Conservation (phyloP, 2,797 vertebrate species). For the Neomorphus geoffroyi region DNA sequence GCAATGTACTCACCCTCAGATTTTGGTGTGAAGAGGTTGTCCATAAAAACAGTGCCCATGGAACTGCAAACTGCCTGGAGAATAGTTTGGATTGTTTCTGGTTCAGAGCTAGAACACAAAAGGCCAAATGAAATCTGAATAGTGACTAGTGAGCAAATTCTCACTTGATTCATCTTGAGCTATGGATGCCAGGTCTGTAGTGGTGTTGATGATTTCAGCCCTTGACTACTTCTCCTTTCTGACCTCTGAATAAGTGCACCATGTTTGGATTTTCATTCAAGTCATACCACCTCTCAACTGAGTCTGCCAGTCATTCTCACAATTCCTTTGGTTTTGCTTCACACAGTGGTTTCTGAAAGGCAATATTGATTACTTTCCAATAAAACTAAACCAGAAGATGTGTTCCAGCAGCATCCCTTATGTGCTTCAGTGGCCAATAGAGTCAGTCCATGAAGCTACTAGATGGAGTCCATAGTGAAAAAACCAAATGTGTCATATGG, state of each 20-base stretch:
- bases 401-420: neutral
- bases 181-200: neutral
- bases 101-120: neutral
- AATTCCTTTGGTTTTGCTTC: neutral
- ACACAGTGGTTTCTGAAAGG: neutral
- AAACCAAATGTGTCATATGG: fast-evolving
- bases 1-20: neutral
- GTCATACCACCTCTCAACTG: neutral
- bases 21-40: neutral
- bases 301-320: neutral
- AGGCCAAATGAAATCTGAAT: neutral
- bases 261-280: fast-evolving
- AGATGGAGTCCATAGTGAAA: neutral
- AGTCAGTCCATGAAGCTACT: neutral
- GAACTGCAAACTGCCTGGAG: neutral
- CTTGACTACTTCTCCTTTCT: neutral
- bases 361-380: neutral
- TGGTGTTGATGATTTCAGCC: neutral
- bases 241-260: neutral
- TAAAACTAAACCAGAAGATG: neutral
- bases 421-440: neutral
- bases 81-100: neutral
- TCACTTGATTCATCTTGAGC: neutral
- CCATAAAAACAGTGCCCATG: fast-evolving
- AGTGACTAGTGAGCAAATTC: neutral